Evolutionary conservation across 1,140 invertebrate species (phyloP).

Genomic region (Hetaerina americana): DNA sequence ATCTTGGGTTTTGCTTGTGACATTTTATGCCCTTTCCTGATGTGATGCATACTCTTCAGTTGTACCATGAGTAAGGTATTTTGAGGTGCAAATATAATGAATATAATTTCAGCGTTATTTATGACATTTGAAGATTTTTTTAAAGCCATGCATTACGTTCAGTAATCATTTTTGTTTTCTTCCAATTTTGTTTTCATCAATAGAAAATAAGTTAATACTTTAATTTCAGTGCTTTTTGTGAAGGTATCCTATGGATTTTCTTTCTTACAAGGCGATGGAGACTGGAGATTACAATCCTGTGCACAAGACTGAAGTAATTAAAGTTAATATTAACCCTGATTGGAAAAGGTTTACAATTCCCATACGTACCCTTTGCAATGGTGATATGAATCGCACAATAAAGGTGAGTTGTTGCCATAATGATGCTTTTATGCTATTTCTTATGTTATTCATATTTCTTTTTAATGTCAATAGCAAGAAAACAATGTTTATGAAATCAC

Average conservation of each 20-base stretch:
- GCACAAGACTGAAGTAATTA: constrained; percentile 29
- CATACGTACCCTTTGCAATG: constrained; percentile 40
- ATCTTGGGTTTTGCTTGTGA: no score
- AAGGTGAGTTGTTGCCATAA: no score
- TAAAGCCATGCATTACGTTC: not conserved
- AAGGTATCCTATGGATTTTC: no score
- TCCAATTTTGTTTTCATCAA: not conserved
- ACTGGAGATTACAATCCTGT: constrained; percentile 31
- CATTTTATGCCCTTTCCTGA: no score
- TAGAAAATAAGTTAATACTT: not conserved
- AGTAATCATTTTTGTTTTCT: no score
- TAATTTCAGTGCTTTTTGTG: not conserved
- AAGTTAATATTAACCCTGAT: constrained; percentile 35
- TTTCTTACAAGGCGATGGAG: constrained; percentile 27
- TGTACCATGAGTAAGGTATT: no score
- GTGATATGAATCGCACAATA: constrained; percentile 39
- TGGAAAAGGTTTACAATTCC: constrained; percentile 43
- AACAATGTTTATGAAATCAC: not conserved
- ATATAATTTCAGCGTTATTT: not conserved
- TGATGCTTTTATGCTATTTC: no score
- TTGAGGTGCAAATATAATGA: no score
- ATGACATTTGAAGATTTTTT: not conserved
- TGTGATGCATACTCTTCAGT: no score
- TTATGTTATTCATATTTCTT: not conserved
- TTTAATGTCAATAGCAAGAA: not conserved